These are phyloP conservation scores for Urocyon cinereoargenteus DNA, from an alignment of 2,797 vertebrate genomes.

Conservation along the genomic window DNA sequence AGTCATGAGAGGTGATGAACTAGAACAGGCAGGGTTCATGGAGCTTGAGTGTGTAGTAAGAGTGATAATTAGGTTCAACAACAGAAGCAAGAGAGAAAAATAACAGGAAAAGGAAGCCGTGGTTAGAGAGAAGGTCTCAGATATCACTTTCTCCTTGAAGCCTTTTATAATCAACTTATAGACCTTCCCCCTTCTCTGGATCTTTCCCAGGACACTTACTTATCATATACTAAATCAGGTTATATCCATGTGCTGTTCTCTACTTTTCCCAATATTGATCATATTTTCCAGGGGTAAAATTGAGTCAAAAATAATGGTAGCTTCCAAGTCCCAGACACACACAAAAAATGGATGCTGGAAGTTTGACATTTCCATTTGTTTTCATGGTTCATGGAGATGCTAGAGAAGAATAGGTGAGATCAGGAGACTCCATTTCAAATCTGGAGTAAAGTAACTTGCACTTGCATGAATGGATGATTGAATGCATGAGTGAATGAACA, in stretches of 20 bases:
- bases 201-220: neutral
- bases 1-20: neutral
- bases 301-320: neutral
- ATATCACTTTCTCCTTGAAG: slow-evolving; percentile 62
- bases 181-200: neutral
- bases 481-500: neutral
- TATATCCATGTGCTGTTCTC: neutral
- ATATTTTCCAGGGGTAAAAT: neutral
- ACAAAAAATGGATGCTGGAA: slow-evolving; percentile 7
- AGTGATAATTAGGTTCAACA: slow-evolving; percentile 59
- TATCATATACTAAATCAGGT: neutral
- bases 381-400: neutral
- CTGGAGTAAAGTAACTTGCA: neutral
- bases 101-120: slow-evolving; percentile 76
- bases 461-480: neutral
- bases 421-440: neutral
- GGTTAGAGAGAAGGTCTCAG: slow-evolving; percentile 64
- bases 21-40: slow-evolving; percentile 12
- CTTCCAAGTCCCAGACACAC: neutral
- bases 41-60: neutral
- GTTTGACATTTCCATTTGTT: neutral
- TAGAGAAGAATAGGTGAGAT: neutral
- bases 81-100: slow-evolving; percentile 52
- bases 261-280: neutral
- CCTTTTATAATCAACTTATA: slow-evolving; percentile 15